Base-by-base conservation (phyloP, 2,797 vertebrate genomes). In the Lophotriccus pileatus region DNA sequence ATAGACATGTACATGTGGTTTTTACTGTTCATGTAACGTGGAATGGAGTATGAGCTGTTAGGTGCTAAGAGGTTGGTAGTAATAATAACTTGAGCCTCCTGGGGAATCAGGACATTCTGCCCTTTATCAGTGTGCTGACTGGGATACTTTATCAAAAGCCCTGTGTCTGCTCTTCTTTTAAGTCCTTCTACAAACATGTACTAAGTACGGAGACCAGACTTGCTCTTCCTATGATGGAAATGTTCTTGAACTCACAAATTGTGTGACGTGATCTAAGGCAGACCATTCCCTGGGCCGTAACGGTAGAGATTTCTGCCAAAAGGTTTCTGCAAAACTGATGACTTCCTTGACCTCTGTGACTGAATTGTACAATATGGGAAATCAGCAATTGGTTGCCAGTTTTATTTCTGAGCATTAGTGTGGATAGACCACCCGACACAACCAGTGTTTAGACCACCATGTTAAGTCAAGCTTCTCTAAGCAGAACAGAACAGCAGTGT, bases 11-110 rank as follows among this genome's bases (percentile, higher is more conserved):
- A 60, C 46, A 53, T 70, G 67, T 50, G 46, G 30, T 69, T 32
- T 74, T 89, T 34, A 10, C 75, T 68, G 84, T 28, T 85, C 75
- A 18, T 18, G 25, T 87, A 77, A 66, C 50, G 7, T 44, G 74
- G 47, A 63, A 41, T 32, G 41, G 64, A 52, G 49, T 18, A 80
- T 53, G 72, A 91, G 53, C 79, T 88, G n/a, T 36, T 92, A 75
- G 23, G 10, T 87, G 90, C 90, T 70, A 68, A 92, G 84, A 79
- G 47, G 47, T 75, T 87, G 87, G 81, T 75, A 87, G 70, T 67
- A 62, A 64, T 89, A 92, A 92, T 91, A 89, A 89, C 78, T 92
- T 77, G 72, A 85, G 90, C 75, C 75, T 93, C 72, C 49, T 5
- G 24, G 22, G 63, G 68, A 78, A 87, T 68, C 46, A 66, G 89